phyloP scores from a whole-genome alignment of 2,113 vertebrate genomes.

The Philantomba maxwellii region DNA sequence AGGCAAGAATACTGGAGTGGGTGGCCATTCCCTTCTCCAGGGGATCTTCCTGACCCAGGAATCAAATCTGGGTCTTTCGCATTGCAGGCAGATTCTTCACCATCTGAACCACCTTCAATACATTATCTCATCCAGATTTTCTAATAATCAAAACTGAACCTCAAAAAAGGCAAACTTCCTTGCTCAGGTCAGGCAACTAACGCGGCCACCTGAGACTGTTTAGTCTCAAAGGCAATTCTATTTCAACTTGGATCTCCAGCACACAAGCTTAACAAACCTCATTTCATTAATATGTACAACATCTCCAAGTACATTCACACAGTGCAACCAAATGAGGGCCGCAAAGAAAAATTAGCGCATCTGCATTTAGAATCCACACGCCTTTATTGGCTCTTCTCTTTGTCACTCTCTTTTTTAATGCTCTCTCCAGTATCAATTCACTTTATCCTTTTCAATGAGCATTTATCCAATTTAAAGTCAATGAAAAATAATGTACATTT shows the following conservation, averaged over 20 bases:
- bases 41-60: background rate
- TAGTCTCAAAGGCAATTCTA: background rate
- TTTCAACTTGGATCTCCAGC: background rate
- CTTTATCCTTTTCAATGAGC: constrained; percentile 58
- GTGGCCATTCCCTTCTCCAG: background rate
- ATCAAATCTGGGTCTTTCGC: background rate
- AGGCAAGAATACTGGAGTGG: background rate
- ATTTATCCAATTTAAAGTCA: constrained; percentile 68
- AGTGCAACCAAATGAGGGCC: background rate
- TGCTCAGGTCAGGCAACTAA: background rate
- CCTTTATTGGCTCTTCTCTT: constrained; percentile 19
- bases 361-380: constrained; percentile 42
- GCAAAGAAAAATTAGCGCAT: constrained; percentile 1
- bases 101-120: background rate
- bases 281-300: constrained; percentile 31
- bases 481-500: constrained; percentile 64
- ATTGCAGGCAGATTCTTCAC: background rate
- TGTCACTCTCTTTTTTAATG: constrained; percentile 24
- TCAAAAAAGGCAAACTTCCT: background rate
- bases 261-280: background rate
- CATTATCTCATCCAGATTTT: background rate
- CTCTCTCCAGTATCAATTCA: constrained; percentile 49
- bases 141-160: background rate
- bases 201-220: background rate
- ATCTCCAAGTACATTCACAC: background rate